phyloP scores from a whole-genome alignment of 2,797 vertebrate genomes.

The Girardinus metallicus region DNA sequence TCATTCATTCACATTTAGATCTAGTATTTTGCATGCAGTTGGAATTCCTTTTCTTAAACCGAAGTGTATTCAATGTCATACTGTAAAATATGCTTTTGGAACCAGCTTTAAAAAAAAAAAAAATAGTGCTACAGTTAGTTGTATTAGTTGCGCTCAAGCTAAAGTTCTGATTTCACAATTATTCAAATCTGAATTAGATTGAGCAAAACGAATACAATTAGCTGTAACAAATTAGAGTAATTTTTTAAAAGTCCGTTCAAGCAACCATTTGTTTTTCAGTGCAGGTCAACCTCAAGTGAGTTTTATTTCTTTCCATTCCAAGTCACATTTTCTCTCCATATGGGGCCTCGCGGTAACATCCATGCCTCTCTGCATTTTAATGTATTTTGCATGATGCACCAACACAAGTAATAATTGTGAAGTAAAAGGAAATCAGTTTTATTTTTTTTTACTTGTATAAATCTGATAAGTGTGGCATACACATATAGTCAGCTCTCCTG shows the following conservation, averaged over 20 bases:
- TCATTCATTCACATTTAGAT: not conserved
- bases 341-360: not conserved
- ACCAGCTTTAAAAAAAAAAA: too few relatives aligned
- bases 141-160: too few relatives aligned
- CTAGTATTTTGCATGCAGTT: not conserved
- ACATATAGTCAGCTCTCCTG: not conserved
- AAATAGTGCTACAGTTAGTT: too few relatives aligned
- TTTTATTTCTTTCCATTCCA: not conserved
- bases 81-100: too few relatives aligned
- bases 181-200: too few relatives aligned
- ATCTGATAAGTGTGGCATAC: not conserved
- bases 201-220: too few relatives aligned
- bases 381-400: not conserved
- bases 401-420: not conserved
- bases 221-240: too few relatives aligned
- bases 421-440: not conserved
- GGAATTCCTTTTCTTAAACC: not conserved
- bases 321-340: not conserved
- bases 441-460: not conserved
- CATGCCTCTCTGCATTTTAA: not conserved
- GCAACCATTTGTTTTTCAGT: too few relatives aligned
- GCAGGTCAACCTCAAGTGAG: not conserved
- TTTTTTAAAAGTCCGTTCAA: too few relatives aligned
- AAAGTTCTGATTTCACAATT: too few relatives aligned
- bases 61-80: not conserved